A percentile compares a stretch with the other conserved stretches of the same genome.
phyloP scores from a whole-genome alignment of 2,113 vertebrate genomes.

The Limnothrissa miodon region DNA sequence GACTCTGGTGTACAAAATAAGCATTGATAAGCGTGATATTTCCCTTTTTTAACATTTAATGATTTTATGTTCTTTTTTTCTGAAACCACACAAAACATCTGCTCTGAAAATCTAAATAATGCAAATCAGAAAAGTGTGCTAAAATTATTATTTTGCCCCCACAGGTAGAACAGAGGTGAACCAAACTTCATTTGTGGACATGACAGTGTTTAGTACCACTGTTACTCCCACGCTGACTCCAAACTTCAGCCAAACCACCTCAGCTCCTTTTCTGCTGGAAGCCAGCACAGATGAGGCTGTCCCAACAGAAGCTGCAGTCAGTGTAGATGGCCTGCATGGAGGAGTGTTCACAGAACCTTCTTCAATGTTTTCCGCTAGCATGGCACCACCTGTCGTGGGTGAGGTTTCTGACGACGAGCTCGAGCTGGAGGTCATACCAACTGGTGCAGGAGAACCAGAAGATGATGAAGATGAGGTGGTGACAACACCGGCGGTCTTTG shows the following conservation, averaged over 20 bases:
- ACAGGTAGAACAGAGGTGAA: conserved; percentile 48
- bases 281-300: not conserved
- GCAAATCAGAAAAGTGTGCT: too few relatives aligned
- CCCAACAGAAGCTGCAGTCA: not conserved
- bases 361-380: conserved; percentile 76
- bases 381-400: conserved; percentile 60
- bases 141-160: not conserved
- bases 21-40: not conserved
- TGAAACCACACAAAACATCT: not conserved
- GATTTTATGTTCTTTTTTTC: not conserved
- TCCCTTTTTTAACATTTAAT: not conserved
- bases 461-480: conserved; percentile 44
- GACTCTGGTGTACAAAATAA: not conserved
- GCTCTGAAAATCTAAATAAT: not conserved
- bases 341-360: conserved; percentile 43
- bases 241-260: conserved; percentile 4
- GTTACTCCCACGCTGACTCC: conserved; percentile 22
- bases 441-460: conserved; percentile 43
- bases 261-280: conserved; percentile 32
- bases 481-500: conserved; percentile 46
- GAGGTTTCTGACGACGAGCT: conserved; percentile 29
- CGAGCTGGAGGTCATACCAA: conserved; percentile 18
- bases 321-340: not conserved
- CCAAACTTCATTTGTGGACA: conserved; percentile 47
- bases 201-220: conserved; percentile 54